phyloP scores from a whole-genome alignment of 2,113 vertebrate species.

The Condylura cristata region DNA sequence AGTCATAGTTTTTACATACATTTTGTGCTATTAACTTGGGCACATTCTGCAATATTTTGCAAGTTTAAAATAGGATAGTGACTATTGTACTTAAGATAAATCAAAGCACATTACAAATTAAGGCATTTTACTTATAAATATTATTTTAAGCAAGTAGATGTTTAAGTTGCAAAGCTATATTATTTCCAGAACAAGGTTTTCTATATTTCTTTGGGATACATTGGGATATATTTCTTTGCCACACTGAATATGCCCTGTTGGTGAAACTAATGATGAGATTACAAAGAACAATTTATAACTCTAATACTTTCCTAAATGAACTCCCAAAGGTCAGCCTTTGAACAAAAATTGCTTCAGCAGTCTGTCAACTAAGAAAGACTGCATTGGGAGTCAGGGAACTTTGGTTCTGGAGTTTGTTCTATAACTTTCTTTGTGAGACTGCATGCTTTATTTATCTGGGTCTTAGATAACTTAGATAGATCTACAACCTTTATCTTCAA shows the following conservation, averaged over 20 bases:
- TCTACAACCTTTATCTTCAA: background rate
- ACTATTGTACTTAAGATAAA: slow-evolving; percentile 10
- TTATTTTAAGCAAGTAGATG: background rate
- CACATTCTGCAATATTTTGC: too few species aligned
- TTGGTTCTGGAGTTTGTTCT: background rate
- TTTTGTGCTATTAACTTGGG: too few species aligned
- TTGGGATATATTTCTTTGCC: slow-evolving; percentile 17
- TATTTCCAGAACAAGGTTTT: background rate
- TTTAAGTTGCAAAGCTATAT: background rate
- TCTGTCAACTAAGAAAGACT: background rate
- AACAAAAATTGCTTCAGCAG: background rate
- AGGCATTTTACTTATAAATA: background rate
- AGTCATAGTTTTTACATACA: background rate
- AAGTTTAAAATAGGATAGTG: slow-evolving; percentile 18
- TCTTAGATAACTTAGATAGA: background rate
- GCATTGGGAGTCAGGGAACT: background rate
- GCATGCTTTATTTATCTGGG: background rate
- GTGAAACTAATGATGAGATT: background rate
- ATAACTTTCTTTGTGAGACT: background rate
- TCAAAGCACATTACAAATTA: slow-evolving; percentile 3
- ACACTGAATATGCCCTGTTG: background rate
- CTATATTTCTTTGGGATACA: background rate
- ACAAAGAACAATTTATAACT: background rate
- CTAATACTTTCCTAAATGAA: background rate
- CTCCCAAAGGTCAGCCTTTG: background rate